Conservation (phyloP, 2,797 vertebrate genomes). For the Myotis findleyi region DNA sequence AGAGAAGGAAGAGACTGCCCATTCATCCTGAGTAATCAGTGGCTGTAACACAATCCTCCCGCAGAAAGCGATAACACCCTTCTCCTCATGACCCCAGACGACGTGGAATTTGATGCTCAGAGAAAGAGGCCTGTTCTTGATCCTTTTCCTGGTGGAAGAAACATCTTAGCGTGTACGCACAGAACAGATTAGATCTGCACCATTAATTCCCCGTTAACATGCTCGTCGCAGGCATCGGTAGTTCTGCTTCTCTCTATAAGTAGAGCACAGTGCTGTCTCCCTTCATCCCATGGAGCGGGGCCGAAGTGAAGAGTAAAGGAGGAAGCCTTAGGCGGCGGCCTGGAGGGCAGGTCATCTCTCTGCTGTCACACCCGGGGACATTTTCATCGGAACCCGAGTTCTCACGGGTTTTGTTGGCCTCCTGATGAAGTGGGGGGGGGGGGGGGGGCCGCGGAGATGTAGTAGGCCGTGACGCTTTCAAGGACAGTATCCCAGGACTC, state of each 20-base stretch:
- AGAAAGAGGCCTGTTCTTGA: slow-evolving; percentile 24
- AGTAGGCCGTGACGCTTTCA: slow-evolving; percentile 46
- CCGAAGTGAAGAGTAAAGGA: background rate
- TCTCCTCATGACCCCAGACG: background rate
- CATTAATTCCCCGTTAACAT: background rate
- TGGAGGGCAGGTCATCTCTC: background rate
- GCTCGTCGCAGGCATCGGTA: background rate
- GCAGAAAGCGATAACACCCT: slow-evolving; percentile 41
- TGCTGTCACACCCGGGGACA: background rate
- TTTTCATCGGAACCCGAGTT: background rate
- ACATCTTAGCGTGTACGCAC: slow-evolving; percentile 22
- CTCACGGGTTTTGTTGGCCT: background rate
- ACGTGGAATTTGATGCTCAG: background rate
- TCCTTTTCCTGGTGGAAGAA: slow-evolving; percentile 56
- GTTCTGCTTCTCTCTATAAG: background rate
- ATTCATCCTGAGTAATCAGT: slow-evolving; percentile 61
- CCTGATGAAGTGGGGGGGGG: background rate
- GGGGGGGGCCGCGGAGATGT: background rate
- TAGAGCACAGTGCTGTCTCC: background rate
- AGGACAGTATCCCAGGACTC: background rate
- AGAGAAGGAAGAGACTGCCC: background rate
- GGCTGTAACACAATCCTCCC: slow-evolving; percentile 52
- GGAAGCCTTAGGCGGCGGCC: background rate
- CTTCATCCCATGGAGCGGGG: background rate
- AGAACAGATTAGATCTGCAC: slow-evolving; percentile 17